phyloP scores from a whole-genome alignment of 2,113 vertebrate genomes.

The Noctilio leporinus region DNA sequence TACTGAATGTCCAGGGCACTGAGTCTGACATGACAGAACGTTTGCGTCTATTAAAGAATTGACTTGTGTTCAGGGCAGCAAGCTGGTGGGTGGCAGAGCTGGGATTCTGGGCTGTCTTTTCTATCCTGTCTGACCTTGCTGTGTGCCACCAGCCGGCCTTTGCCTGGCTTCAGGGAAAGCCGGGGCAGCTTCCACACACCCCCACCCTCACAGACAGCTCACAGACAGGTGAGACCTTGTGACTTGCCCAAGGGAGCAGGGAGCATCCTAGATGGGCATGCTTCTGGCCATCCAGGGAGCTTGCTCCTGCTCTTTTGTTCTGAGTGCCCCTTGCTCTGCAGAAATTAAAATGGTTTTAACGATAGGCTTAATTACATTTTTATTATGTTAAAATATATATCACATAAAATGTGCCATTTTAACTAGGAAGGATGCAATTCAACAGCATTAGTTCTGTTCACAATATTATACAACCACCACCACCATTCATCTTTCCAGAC shows the following conservation, averaged over 20 bases:
- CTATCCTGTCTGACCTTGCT: background rate
- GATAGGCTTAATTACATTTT: background rate
- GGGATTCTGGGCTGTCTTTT: background rate
- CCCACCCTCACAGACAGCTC: no score
- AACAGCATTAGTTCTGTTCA: fast-evolving
- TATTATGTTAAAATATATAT: background rate
- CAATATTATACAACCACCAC: fast-evolving
- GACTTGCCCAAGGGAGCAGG: background rate
- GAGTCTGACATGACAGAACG: background rate
- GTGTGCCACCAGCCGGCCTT: background rate
- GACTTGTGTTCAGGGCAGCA: background rate
- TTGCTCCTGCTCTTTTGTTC: background rate
- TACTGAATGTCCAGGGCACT: background rate
- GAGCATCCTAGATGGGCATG: fast-evolving
- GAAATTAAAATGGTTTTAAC: background rate
- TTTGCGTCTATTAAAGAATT: background rate
- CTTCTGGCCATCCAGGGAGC: background rate
- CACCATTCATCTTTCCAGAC: fast-evolving
- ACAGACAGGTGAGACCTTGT: background rate
- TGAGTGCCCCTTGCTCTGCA: no score
- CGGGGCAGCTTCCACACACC: fast-evolving
- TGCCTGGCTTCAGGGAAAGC: background rate
- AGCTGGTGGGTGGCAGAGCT: background rate
- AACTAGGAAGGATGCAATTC: no score
- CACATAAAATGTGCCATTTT: background rate